A percentile compares a stretch with the other conserved stretches of the same genome.
These are phyloP conservation scores for Macheiramphus alcinus DNA, from an alignment of 2,113 vertebrate species.

Conservation along the genomic window DNA sequence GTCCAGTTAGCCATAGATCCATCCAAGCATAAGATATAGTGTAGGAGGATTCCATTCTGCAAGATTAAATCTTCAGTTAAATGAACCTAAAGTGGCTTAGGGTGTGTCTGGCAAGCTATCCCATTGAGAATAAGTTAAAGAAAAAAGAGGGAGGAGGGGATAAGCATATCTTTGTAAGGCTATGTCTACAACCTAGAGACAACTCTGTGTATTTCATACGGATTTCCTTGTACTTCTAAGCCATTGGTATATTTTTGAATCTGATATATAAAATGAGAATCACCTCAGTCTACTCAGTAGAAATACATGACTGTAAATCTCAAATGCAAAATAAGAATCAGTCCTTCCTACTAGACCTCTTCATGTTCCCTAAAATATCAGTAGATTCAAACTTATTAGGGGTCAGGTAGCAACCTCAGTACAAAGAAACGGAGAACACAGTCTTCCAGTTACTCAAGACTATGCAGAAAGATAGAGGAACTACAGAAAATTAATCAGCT, in stretches of 20 bases:
- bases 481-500: background rate
- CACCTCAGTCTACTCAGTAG: background rate
- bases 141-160: background rate
- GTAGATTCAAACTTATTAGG: background rate
- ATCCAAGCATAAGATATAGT: constrained; percentile 6
- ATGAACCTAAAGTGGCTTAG: constrained; percentile 23
- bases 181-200: background rate
- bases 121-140: background rate
- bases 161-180: background rate
- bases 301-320: background rate
- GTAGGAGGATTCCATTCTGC: constrained; percentile 41
- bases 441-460: background rate
- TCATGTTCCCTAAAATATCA: background rate
- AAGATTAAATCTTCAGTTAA: constrained; percentile 57
- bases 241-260: background rate
- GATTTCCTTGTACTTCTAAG: background rate
- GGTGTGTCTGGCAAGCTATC: background rate
- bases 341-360: background rate
- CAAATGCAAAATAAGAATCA: background rate
- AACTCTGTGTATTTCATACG: background rate
- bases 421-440: background rate
- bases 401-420: background rate
- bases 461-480: background rate
- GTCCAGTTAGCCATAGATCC: constrained; percentile 38
- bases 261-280: background rate